Conservation (phyloP, 2,797 vertebrate species). For the Oryzias dopingdopingensis region DNA sequence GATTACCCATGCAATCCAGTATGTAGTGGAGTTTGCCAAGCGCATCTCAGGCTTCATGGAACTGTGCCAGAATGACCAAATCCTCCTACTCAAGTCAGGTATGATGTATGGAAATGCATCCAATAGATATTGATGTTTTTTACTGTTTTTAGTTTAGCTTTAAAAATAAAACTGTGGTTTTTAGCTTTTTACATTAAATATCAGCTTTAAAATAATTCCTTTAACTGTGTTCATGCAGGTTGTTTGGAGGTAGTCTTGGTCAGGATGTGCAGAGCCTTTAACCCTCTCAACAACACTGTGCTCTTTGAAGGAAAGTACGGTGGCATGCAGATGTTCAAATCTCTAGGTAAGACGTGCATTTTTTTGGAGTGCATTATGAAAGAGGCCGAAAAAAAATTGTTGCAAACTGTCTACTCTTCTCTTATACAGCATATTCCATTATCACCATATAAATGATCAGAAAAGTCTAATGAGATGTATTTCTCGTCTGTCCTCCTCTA, state of each 20-base stretch:
- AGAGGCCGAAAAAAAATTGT: not conserved
- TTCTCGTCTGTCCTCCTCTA: constrained; percentile 24
- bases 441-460: constrained; percentile 20
- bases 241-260: constrained; percentile 99
- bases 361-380: not conserved
- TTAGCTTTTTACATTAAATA: not conserved
- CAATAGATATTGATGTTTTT: not conserved
- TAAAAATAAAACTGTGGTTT: not conserved
- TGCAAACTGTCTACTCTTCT: not conserved
- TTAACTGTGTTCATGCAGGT: constrained; percentile 71
- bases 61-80: constrained; percentile 99
- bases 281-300: constrained; percentile 99
- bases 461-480: constrained; percentile 27
- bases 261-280: constrained; percentile 99
- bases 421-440: constrained; percentile 17
- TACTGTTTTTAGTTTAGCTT: not conserved
- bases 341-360: constrained; percentile 83
- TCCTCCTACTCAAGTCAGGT: constrained; percentile 99
- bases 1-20: constrained; percentile 98
- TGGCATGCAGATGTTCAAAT: constrained; percentile 99
- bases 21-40: constrained; percentile 98
- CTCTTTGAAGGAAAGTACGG: constrained; percentile 99
- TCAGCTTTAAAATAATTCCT: not conserved
- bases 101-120: constrained; percentile 38
- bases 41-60: constrained; percentile 99